Evolutionary conservation across 2,797 vertebrate genomes (phyloP), one percentile per base, ranked within the genome.

Genomic region (Geotrypetes seraphini): DNA sequence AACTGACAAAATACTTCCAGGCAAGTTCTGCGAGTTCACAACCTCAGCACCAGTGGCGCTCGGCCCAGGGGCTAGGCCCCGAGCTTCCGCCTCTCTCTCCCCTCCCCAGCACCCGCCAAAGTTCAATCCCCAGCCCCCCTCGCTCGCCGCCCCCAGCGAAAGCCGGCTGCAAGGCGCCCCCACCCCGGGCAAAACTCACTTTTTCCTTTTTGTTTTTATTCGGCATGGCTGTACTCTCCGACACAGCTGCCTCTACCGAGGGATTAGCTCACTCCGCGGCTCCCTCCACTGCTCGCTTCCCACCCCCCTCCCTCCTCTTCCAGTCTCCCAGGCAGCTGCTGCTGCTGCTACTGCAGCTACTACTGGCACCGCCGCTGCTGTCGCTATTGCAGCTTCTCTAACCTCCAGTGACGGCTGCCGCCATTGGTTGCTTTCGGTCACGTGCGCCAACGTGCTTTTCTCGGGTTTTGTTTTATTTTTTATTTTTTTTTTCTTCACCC

Each of bases 191-290:
- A 15, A 9, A 19, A 50, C 65, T 83, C 63, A 78, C 78, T 74
- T 78, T 81, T 47, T 79, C 79, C 56, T 81, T 81, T 69, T 83
- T 83, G 72, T 63, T 79, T 73, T 84, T 83, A 75, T 83, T 83
- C 70, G 75, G 80, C 79, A 79, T 83, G 72, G 66, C 68, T 71
- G 42, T 35, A n/a, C 35, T 27, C 11, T 36, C 28, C 28, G 33
- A n/a, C 33, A 9, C 14, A 11, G 38, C 29, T 18, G 12, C 36
- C 36, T 16, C 16, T n/a, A n/a, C n/a, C 26, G 12, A 35, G 44
- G 39, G 41, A 37, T 37, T 39, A 35, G 45, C 55, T 24, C 17
- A 53, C 45, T 38, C 57, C 36, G 50, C 25, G 48, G 25, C 20
- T 48, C 13, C 15, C 22, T 14, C 37, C 10, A 22, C 46, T 12